Base-by-base conservation (phyloP, 2,797 vertebrate species). In the Salarias fasciatus region DNA sequence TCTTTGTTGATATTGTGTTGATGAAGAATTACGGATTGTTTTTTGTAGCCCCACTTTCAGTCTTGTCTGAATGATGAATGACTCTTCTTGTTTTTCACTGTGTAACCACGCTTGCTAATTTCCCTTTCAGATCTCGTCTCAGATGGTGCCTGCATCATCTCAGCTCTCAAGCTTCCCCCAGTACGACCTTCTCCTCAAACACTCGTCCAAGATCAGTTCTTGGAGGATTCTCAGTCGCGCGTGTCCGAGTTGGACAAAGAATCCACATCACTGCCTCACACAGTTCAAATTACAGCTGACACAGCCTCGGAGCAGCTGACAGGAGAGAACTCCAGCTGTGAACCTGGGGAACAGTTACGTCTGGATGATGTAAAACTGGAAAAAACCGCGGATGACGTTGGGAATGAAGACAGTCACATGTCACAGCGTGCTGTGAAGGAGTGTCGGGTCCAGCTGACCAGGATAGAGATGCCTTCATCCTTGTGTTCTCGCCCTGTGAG, bases 141-240 rank as follows among this genome's bases (percentile, higher is more conserved):
- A n/a, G 72, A 75, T 18, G 74, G 59, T 0, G 6, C 63, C 52
- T 70, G 55, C 38, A 86, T 88, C 28, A 40, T 82, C 49, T 78
- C 83, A 42, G 74, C 80, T 40, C 79, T 88, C 11, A 69, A 63
- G 48, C 63, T 81, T 43, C 56, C 64, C 9, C 9, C 33, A 6
- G 33, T 35, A 2, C 2, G 3, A 24, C 18, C 18, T 24, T 24
- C 18, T 24, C 12, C 60, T 45, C 18, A 62, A 15, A 5, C 48
- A 14, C 52, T 62, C 52, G 11, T 14, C 30, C 4, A 54, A 12
- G 35, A 36, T 5, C 12, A 10, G 2, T 2, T 11, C 41, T 14
- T 15, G 15, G 44, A 72, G 5, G 3, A 50, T 24, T 29, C 8
- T 1, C 11, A 4, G 1, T 40, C 61, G 2, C 33, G 9, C 41